phyloP scores from a whole-genome alignment of 2,113 vertebrate species.

The Ictalurus punctatus region DNA sequence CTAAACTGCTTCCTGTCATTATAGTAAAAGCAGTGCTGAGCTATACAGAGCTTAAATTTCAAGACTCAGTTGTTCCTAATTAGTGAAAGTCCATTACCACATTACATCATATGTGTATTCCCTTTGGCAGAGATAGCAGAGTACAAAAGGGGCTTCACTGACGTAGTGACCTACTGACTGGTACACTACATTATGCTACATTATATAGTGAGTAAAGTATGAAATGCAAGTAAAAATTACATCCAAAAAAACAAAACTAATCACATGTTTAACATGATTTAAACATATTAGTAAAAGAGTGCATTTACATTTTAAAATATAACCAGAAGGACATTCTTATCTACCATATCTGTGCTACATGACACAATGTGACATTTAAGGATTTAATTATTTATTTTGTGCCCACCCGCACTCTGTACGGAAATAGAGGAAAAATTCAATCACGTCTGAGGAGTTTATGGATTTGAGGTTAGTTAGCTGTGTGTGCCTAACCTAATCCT shows the following conservation, averaged over 20 bases:
- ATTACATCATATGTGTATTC: slow-evolving; percentile 3
- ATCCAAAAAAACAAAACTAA: not conserved
- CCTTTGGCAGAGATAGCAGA: not conserved
- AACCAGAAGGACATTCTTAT: slow-evolving; percentile 18
- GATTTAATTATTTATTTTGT: slow-evolving; percentile 25
- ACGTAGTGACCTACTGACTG: not conserved
- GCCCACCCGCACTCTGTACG: not conserved
- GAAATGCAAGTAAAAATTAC: not conserved
- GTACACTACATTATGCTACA: not conserved
- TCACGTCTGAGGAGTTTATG: not conserved
- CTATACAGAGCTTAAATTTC: not conserved
- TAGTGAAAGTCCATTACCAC: not conserved
- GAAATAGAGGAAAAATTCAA: slow-evolving; percentile 6
- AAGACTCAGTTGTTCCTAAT: not conserved
- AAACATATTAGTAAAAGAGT: not conserved
- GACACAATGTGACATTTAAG: slow-evolving; percentile 32
- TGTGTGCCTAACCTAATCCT: not conserved
- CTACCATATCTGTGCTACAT: not conserved
- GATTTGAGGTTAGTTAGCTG: not conserved
- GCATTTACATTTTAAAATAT: slow-evolving; percentile 1
- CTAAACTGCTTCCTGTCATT: not conserved
- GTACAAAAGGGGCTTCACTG: not conserved
- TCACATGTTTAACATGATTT: not conserved
- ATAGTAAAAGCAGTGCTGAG: not conserved
- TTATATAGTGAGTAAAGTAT: not conserved